These are phyloP conservation scores for Calonectris borealis DNA, from an alignment of 2,113 vertebrate genomes.

Conservation along the genomic window DNA sequence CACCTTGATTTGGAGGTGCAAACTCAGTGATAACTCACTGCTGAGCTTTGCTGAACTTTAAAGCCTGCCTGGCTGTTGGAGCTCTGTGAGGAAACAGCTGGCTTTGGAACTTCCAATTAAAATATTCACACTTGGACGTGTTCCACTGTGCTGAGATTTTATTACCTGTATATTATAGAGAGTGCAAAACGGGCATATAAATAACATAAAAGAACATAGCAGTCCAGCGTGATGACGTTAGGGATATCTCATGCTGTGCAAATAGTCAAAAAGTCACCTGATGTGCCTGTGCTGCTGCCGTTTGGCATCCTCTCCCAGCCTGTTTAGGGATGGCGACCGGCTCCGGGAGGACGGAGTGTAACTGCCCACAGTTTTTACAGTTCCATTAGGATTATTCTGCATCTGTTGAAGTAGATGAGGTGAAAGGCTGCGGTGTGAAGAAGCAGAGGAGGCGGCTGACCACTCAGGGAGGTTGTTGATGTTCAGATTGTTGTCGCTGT, in stretches of 20 bases:
- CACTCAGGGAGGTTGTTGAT: conserved; percentile 77
- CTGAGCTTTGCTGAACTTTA: background rate
- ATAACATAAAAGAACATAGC: background rate
- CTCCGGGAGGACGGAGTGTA: conserved; percentile 80
- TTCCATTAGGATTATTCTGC: conserved; percentile 88
- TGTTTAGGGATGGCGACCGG: conserved; percentile 91
- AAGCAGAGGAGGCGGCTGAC: conserved; percentile 75
- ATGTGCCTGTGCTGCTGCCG: conserved; percentile 80
- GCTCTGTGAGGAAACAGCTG: background rate
- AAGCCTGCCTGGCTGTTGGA: background rate
- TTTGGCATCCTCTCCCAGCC: conserved; percentile 87
- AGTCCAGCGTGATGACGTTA: background rate
- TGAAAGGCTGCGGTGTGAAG: conserved; percentile 91
- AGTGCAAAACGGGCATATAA: background rate
- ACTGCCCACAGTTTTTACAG: conserved; percentile 84
- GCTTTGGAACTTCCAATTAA: background rate
- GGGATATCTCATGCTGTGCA: background rate
- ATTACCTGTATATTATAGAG: background rate
- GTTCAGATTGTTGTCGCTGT: conserved; percentile 93
- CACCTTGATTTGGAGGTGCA: background rate
- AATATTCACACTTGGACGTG: background rate
- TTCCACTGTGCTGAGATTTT: background rate
- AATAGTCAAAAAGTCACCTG: conserved; percentile 70
- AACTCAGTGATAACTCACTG: background rate
- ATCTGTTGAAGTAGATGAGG: conserved; percentile 91